Base-by-base conservation (phyloP, 2,888 invertebrate genomes). In the Coenonympha arcania region DNA sequence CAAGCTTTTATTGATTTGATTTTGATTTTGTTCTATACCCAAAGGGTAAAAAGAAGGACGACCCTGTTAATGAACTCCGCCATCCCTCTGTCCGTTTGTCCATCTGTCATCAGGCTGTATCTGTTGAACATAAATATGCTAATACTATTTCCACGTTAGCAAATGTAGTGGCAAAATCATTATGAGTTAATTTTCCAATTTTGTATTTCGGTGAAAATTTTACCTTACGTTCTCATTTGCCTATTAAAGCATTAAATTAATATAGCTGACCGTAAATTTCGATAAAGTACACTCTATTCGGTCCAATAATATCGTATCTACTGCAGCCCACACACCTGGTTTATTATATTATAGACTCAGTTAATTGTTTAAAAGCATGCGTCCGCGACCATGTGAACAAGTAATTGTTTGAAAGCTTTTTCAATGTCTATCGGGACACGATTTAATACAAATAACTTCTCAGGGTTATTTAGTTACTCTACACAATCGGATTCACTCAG, bases 341-440 rank as follows among this genome's bases (percentile, higher is more conserved):
- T 15, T 42, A n/a, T n/a, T n/a, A n/a, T n/a, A n/a, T n/a, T n/a
- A 37, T 53, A 55, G 58, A 46, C 51, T 48, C 26, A 42, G 56
- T 54, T 70, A 74, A 77, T 76, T 76, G 73, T 68, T 76, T 74
- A 65, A 76, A 74, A 76, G 76, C 72, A 54, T 67, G 48, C 59
- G 47, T 52, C 55, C 48, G 19, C 47, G 40, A 39, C 37, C 42
- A n/a, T 36, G 36, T 33, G 48, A n/a, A n/a, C n/a, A n/a, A n/a
- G n/a, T 54, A 50, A 50, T 49, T 53, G 46, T 41, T 46, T 50
- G 39, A 54, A 40, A 44, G 50, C 39, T 4, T 9, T 13, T 8
- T 19, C 39, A 24, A 22, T 24, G 20, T 6, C 6, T n/a, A 36
- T n/a, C 15, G 11, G n/a, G 19, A 20, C 6, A 20, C 36, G n/a